Conservation (phyloP, 2,797 vertebrate species). For the Enteromius anoplus region DNA sequence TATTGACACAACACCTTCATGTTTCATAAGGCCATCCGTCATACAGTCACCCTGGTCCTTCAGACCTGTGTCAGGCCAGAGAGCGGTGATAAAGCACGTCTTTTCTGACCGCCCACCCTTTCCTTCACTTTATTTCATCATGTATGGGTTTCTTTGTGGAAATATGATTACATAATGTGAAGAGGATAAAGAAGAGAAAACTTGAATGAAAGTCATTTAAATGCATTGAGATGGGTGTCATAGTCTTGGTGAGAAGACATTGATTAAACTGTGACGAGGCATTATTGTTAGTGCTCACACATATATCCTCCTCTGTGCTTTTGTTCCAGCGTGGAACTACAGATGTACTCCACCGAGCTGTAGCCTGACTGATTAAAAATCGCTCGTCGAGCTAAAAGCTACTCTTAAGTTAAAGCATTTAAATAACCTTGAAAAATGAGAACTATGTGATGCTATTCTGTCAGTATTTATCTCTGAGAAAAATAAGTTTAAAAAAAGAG, state of each 20-base stretch:
- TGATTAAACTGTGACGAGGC: conserved; percentile 9
- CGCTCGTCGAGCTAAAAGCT: neutral
- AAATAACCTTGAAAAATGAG: neutral
- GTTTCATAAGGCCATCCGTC: conserved; percentile 76
- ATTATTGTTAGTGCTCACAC: neutral
- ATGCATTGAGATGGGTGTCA: neutral
- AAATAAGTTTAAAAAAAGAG: neutral
- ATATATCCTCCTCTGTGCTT: neutral
- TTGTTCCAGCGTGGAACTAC: neutral
- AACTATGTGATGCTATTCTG: neutral
- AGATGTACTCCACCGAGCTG: neutral
- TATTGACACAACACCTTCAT: conserved; percentile 79
- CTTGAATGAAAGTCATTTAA: conserved; percentile 5
- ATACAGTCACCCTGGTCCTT: conserved; percentile 64
- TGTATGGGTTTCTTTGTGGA: conserved; percentile 6
- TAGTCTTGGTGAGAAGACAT: neutral
- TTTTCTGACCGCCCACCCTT: neutral
- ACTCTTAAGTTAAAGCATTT: neutral
- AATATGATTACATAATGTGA: neutral
- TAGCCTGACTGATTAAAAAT: neutral
- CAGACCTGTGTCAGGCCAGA: neutral
- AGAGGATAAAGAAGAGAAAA: neutral
- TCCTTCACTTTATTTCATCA: conserved; percentile 18
- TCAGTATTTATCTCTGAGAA: neutral
- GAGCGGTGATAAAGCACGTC: neutral